A percentile compares a stretch with the other conserved stretches of the same genome.
Evolutionary conservation across 2,888 invertebrate species (phyloP).

Genomic region (Petrolisthes cinctipes): DNA sequence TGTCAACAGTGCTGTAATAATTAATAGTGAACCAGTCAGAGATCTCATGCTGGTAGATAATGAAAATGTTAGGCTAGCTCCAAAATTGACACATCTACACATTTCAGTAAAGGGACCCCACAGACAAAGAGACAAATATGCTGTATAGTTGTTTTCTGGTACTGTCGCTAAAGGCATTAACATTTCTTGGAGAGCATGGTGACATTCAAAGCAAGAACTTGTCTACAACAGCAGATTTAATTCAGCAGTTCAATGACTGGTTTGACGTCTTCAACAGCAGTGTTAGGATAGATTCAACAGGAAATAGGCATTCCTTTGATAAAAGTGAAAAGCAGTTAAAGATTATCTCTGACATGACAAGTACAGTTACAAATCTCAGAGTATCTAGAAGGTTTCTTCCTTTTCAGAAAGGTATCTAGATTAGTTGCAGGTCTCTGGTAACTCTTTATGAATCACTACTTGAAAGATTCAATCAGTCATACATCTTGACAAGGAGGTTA

Average conservation of each 20-base stretch:
- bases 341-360: neutral
- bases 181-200: neutral
- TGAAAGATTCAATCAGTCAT: neutral
- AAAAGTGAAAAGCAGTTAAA: neutral
- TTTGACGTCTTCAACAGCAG: neutral
- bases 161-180: neutral
- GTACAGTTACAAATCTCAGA: too few species aligned
- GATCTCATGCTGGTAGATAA: neutral
- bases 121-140: neutral
- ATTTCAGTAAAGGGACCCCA: neutral
- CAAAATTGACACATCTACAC: neutral
- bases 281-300: neutral
- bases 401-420: neutral
- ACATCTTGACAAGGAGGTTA: neutral
- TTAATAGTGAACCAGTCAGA: slow-evolving; percentile 1
- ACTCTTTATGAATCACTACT: neutral
- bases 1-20: neutral
- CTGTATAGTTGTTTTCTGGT: neutral
- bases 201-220: neutral
- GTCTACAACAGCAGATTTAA: neutral
- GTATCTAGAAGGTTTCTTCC: neutral
- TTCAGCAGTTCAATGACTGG: neutral
- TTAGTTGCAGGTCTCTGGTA: neutral
- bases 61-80: neutral
- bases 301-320: neutral